A percentile compares a stretch with the other conserved stretches of the same genome.
Conservation (phyloP, 2,113 vertebrate species). For the Pseudopipra pipra region DNA sequence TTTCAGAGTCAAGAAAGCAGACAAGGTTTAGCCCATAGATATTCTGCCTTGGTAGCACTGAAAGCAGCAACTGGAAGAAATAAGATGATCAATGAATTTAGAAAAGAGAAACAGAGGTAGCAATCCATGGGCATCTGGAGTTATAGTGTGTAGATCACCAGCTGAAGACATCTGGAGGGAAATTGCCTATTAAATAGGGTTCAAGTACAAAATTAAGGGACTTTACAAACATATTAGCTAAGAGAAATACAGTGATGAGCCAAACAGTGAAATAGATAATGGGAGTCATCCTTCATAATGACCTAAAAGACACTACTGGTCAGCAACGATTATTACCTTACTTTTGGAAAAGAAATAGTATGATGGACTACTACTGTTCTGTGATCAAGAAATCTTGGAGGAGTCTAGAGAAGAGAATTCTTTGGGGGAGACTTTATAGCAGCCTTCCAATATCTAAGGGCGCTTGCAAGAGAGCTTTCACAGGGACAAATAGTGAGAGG, state of each 20-base stretch:
- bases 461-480: neutral
- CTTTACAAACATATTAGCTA: neutral
- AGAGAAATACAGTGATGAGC: neutral
- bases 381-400: neutral
- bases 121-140: neutral
- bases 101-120: neutral
- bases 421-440: neutral
- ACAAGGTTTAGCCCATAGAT: neutral
- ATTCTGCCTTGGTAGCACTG: neutral
- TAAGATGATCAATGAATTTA: neutral
- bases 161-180: neutral
- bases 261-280: neutral
- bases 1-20: neutral
- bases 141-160: neutral
- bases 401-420: neutral
- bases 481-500: neutral
- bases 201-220: neutral
- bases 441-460: neutral
- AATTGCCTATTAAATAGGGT: neutral
- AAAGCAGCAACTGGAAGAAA: neutral
- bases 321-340: neutral
- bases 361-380: neutral
- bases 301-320: neutral
- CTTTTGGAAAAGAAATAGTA: neutral
- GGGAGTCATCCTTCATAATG: neutral